Base-by-base conservation (phyloP, 2,797 vertebrate genomes). In the Poeciliopsis infans region DNA sequence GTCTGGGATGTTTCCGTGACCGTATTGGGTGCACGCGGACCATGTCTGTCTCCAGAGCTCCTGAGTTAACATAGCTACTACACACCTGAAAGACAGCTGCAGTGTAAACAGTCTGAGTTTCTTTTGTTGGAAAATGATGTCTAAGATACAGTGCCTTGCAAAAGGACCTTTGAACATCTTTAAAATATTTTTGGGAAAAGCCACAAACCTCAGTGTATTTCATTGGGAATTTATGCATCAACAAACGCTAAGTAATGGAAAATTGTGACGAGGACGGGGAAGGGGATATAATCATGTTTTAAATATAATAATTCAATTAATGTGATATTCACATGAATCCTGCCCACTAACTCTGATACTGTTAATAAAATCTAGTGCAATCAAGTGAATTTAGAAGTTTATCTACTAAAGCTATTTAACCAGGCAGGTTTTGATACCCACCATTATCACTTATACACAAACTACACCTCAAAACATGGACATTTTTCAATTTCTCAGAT, bases 21-120 rank as follows among this genome's bases (percentile, higher is more conserved):
- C 68, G n/a, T 53, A 72, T 74, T 76, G 45, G 45, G 74, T 72
- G 59, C 85, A 89, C 76, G 79, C 76, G 84, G 80, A 80, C 64
- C 80, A 47, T 78, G 75, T 85, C 46, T 85, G 69, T 23, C 80
- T 7, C 3, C 72, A 41, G 33, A 0, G 25, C 59, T 72, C 76
- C 41, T 70, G 23, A 86, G 49, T 43, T 51, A 53, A 70, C 13
- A 31, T 18, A 43, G 64, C 47, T 28, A 45, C 61, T 53, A 2
- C 13, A 47, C n/a, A 25, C 61, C 31, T 13, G 31, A 15, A 64
- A 51, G 41, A 68, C 59, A 66, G 45, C 45, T n/a, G 25, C 31
- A 15, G 23, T 15, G 18, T 72, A 72, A 49, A 31, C 61, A 20
- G 18, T 39, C 16, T 66, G 7, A 51, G 61, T 23, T 68, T 41